A percentile compares a stretch with the other conserved stretches of the same genome.
Evolutionary conservation across 1,140 invertebrate genomes (phyloP).

Genomic region (Sipha flava): DNA sequence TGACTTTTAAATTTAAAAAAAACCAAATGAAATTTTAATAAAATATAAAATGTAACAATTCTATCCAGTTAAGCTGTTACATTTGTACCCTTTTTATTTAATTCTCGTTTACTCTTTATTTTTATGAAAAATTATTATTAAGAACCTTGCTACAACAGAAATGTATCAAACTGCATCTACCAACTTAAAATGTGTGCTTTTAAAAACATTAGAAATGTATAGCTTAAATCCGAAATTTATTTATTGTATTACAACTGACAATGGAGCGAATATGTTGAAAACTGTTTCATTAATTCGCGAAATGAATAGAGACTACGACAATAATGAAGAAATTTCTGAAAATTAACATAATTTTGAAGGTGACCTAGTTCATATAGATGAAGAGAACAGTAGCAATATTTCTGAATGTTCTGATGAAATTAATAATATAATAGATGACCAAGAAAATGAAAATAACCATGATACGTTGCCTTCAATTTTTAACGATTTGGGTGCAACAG

Average conservation of each 20-base stretch:
- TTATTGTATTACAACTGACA: background rate
- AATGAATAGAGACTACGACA: background rate
- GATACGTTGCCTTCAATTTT: background rate
- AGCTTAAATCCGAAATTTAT: background rate
- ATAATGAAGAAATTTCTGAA: background rate
- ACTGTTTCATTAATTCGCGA: background rate
- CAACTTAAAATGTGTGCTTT: background rate
- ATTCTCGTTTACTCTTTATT: background rate
- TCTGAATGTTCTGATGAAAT: background rate
- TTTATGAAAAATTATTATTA: background rate
- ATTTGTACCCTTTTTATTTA: too few relatives aligned
- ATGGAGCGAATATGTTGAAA: conserved; percentile 8
- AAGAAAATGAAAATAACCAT: background rate
- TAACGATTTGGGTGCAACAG: background rate
- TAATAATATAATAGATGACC: background rate
- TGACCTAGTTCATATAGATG: background rate
- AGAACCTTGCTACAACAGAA: background rate
- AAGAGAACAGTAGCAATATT: background rate
- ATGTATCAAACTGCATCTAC: background rate
- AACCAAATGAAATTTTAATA: too few relatives aligned
- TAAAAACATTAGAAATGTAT: background rate
- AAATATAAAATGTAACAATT: too few relatives aligned
- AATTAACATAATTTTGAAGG: background rate
- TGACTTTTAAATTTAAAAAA: too few relatives aligned
- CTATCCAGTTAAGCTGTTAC: too few relatives aligned